A percentile compares a stretch with the other conserved stretches of the same genome.
Conservation (phyloP, 2,797 vertebrate genomes). For the Pseudomugil tenellus region DNA sequence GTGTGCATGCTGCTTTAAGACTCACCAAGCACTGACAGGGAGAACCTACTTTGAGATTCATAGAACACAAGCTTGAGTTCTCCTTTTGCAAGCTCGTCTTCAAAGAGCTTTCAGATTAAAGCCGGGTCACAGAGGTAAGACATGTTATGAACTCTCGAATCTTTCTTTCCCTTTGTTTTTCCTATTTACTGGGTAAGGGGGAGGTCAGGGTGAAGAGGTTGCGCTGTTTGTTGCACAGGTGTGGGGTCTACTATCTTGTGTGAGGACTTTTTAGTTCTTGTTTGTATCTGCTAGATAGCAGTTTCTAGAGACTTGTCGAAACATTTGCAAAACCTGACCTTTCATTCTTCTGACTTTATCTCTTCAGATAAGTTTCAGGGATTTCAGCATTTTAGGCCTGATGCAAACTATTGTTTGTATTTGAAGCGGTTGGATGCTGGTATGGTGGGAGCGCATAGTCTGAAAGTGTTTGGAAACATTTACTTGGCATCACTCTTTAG, state of each 20-base stretch:
- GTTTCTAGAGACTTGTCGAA: conserved; percentile 16
- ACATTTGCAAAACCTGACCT: conserved; percentile 21
- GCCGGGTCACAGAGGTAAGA: conserved; percentile 79
- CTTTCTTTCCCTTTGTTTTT: conserved; percentile 64
- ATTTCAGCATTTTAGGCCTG: conserved; percentile 5
- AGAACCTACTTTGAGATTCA: conserved; percentile 79
- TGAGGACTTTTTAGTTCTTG: conserved; percentile 26
- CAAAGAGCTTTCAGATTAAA: conserved; percentile 84
- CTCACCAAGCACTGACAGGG: conserved; percentile 59
- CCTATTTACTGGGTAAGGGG: conserved; percentile 61
- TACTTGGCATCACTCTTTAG: conserved; percentile 44
- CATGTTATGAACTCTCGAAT: conserved; percentile 67
- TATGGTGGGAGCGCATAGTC: not conserved
- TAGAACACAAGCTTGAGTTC: conserved; percentile 68
- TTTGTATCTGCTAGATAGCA: conserved; percentile 19
- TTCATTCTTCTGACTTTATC: conserved; percentile 33
- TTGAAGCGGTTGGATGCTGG: not conserved
- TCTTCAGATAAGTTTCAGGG: conserved; percentile 9
- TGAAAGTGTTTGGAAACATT: conserved; percentile 35
- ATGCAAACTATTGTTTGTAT: conserved; percentile 1
- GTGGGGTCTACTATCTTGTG: conserved; percentile 45
- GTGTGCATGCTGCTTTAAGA: conserved; percentile 74
- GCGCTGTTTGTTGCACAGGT: conserved; percentile 67
- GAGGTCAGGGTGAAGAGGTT: conserved; percentile 38
- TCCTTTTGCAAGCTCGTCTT: conserved; percentile 77